Evolutionary conservation across 2,113 vertebrate genomes (phyloP).

Genomic region (Pica pica): DNA sequence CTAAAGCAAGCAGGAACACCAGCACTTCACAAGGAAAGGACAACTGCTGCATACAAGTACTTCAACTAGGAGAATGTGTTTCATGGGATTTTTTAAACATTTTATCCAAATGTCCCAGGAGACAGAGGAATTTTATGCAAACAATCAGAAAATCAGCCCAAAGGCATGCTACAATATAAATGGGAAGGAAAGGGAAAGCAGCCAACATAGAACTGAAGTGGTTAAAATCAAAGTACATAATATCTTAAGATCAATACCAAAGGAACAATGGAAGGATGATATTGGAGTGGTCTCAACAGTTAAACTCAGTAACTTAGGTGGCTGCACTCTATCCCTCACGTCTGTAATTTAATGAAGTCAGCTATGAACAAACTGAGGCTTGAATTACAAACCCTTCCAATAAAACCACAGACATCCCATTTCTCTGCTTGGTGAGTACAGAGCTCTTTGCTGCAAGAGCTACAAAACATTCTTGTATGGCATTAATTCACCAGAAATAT

Average conservation of each 20-base stretch:
- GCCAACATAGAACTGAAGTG: neutral
- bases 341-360: neutral
- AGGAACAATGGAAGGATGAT: neutral
- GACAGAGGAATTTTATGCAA: neutral
- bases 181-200: neutral
- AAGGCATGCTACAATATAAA: neutral
- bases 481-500: neutral
- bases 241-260: neutral
- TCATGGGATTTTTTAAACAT: neutral
- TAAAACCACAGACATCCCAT: neutral
- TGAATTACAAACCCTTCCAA: neutral
- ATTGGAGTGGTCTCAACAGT: neutral
- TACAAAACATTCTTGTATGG: neutral
- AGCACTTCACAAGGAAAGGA: neutral
- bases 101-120: neutral
- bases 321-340: neutral
- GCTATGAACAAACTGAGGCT: neutral
- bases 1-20: neutral
- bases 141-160: neutral
- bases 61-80: neutral
- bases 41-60: neutral
- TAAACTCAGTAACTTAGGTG: neutral
- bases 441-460: neutral
- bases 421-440: neutral
- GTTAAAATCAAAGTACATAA: neutral